Percentiles rank a stretch among this genome's conserved stretches.
Evolutionary conservation across 2,797 vertebrate species (phyloP).

Genomic region (Aldrovandia affinis): DNA sequence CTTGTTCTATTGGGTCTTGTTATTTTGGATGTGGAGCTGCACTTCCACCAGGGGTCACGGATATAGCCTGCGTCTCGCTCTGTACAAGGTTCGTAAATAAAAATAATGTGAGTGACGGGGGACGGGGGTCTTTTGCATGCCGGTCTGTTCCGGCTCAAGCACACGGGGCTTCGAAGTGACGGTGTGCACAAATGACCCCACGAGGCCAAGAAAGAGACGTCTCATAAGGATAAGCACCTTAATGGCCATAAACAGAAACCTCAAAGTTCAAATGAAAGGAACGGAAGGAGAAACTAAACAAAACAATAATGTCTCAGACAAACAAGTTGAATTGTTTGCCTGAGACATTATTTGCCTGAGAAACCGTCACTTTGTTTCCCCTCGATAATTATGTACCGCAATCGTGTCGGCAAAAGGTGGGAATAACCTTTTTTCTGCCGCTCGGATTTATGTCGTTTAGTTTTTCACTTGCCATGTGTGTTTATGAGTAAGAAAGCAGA

Average conservation of each 20-base stretch:
- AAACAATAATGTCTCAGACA: background rate
- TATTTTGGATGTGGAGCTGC: constrained; percentile 38
- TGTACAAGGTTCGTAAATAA: constrained; percentile 57
- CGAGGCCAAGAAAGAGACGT: background rate
- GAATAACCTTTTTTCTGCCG: background rate
- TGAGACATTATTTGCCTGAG: background rate
- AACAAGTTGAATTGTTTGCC: background rate
- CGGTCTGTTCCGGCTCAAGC: constrained; percentile 41
- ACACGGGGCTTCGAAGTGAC: background rate
- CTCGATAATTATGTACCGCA: background rate
- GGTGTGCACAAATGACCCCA: background rate
- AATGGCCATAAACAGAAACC: background rate
- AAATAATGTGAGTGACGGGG: constrained; percentile 30
- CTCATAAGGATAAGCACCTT: background rate
- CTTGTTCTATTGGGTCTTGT: background rate
- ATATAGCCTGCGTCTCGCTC: constrained; percentile 33
- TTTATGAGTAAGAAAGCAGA: constrained; percentile 1
- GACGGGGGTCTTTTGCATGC: constrained; percentile 23
- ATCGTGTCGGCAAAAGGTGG: background rate
- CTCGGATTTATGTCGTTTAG: background rate
- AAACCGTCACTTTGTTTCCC: background rate
- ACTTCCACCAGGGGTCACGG: constrained; percentile 50
- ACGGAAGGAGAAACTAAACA: background rate
- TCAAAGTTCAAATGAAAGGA: background rate
- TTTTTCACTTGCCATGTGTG: background rate